A percentile compares a stretch with the other conserved stretches of the same genome.
Evolutionary conservation across 2,797 vertebrate species (phyloP).

Genomic region (Helostoma temminkii): DNA sequence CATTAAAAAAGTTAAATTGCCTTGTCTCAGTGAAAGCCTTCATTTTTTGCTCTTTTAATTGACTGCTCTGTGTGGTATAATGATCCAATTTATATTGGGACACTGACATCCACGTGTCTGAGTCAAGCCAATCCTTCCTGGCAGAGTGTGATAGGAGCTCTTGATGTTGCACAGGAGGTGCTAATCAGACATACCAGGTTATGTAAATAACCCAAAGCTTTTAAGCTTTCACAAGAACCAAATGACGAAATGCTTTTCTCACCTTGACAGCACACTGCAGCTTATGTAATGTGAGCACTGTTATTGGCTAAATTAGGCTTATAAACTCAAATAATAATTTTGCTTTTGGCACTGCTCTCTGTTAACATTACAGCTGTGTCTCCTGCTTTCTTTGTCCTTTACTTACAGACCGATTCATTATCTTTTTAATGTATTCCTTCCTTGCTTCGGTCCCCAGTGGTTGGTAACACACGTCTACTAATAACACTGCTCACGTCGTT

Average conservation of each 20-base stretch:
- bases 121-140: constrained; percentile 27
- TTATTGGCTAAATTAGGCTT: constrained; percentile 5
- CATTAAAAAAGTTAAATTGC: constrained; percentile 1
- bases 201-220: constrained; percentile 55
- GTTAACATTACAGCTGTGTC: not conserved
- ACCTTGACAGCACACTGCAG: constrained; percentile 1
- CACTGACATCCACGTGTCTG: constrained; percentile 26
- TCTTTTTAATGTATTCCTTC: constrained; percentile 1
- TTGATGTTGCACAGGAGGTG: constrained; percentile 25
- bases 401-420: constrained; percentile 2
- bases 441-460: constrained; percentile 9
- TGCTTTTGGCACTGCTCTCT: not conserved
- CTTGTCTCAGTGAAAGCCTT: constrained; percentile 10
- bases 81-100: constrained; percentile 13
- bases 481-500: constrained; percentile 23
- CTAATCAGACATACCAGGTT: constrained; percentile 54
- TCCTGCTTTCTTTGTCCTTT: not conserved
- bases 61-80: constrained; percentile 11
- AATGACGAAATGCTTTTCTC: constrained; percentile 20
- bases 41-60: constrained; percentile 3
- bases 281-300: not conserved
- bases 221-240: constrained; percentile 50
- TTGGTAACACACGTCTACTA: constrained; percentile 27
- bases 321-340: constrained; percentile 30
- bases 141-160: constrained; percentile 20